Conservation (phyloP, 2,113 vertebrate species). For the Pelvicachromis taeniatus region DNA sequence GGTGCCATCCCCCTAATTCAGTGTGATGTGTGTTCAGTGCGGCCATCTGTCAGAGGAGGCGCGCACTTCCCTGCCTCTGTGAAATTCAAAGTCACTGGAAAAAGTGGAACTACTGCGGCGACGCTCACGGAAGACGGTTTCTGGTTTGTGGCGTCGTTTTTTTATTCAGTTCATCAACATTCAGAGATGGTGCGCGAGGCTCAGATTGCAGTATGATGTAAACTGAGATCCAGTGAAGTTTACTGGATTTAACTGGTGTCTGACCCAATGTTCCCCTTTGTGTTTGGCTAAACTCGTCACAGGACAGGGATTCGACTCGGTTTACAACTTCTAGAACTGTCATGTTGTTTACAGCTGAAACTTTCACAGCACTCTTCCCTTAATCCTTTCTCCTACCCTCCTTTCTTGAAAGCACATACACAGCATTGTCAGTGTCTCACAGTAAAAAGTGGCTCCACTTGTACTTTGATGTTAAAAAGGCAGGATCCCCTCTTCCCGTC, state of each 20-base stretch:
- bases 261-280: background rate
- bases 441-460: background rate
- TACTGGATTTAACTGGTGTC: background rate
- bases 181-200: background rate
- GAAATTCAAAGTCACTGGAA: conserved; percentile 9
- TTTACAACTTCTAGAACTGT: conserved; percentile 42
- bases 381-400: conserved; percentile 27
- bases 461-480: conserved; percentile 29
- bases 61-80: background rate
- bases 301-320: conserved; percentile 5
- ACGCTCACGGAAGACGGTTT: background rate
- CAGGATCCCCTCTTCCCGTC: background rate
- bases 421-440: conserved; percentile 4
- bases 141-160: background rate
- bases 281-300: conserved; percentile 7
- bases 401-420: background rate
- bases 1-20: conserved; percentile 6
- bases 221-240: background rate
- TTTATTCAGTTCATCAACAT: background rate
- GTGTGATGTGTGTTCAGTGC: conserved; percentile 4
- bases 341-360: conserved; percentile 46
- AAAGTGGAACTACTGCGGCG: background rate
- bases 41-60: conserved; percentile 27
- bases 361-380: conserved; percentile 35
- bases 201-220: background rate